phyloP scores from a whole-genome alignment of 1,140 invertebrate species.

The Holotrichia oblita region DNA sequence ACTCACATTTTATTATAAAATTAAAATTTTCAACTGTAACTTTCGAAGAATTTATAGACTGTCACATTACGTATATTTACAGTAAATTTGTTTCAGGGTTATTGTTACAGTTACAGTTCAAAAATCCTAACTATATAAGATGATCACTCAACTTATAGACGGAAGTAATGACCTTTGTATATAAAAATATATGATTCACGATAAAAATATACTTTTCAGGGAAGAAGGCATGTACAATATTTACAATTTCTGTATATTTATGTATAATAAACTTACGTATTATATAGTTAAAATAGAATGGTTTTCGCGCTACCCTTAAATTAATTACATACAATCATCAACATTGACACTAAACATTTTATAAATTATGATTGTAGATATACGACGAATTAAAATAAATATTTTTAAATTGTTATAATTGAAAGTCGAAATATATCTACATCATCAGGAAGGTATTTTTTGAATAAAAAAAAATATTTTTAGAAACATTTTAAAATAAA shows the following conservation, averaged over 20 bases:
- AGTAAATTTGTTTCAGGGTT: no score
- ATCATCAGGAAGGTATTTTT: conserved; percentile 10
- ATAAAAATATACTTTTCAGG: conserved; percentile 15
- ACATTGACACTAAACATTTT: background rate
- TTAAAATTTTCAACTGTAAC: no score
- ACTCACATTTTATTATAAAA: no score
- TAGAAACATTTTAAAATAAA: background rate
- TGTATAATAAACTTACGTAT: background rate
- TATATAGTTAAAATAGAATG: conserved; percentile 19
- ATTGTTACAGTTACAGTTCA: background rate
- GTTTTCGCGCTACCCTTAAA: conserved; percentile 17
- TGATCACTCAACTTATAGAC: conserved; percentile 16
- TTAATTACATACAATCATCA: conserved; percentile 13
- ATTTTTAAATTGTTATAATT: background rate
- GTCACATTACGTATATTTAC: no score
- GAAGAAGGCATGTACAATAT: conserved; percentile 35
- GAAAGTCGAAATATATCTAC: conserved; percentile 17
- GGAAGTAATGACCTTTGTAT: conserved; percentile 30
- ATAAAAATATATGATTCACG: conserved; percentile 31
- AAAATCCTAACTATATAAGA: background rate
- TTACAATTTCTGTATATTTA: conserved; percentile 27
- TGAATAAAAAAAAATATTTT: background rate
- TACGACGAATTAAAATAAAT: conserved; percentile 7
- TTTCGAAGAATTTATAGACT: no score
- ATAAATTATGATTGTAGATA: conserved; percentile 9